phyloP scores from a whole-genome alignment of 2,888 invertebrate species.

The Pseudococcus longispinus region DNA sequence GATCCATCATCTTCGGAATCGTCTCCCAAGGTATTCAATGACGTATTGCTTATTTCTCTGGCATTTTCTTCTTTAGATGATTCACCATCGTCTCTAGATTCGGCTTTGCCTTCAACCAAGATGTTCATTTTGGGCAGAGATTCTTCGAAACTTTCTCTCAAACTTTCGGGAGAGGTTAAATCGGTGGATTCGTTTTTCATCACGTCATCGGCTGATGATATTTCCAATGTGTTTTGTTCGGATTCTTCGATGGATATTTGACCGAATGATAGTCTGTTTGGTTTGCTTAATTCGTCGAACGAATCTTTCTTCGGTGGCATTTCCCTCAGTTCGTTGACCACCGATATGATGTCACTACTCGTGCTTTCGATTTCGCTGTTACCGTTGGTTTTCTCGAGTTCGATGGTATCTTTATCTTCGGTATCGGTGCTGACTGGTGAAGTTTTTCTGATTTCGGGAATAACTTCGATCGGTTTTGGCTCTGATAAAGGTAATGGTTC shows the following conservation, averaged over 20 bases:
- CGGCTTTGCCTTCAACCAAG: slow-evolving; percentile 13
- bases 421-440: not conserved
- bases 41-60: slow-evolving; percentile 54
- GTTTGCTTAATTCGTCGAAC: not conserved
- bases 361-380: slow-evolving; percentile 51
- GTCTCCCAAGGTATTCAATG: slow-evolving; percentile 51
- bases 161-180: slow-evolving; percentile 41
- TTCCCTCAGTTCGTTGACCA: slow-evolving; percentile 31
- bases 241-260: slow-evolving; percentile 53
- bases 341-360: slow-evolving; percentile 46
- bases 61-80: slow-evolving; percentile 35
- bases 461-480: not conserved
- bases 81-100: slow-evolving; percentile 31
- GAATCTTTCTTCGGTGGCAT: not conserved
- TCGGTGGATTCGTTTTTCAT: slow-evolving; percentile 50
- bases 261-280: slow-evolving; percentile 47
- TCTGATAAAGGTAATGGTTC: not conserved
- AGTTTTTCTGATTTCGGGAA: not conserved
- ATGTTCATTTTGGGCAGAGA: slow-evolving; percentile 12
- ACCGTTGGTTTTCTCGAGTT: slow-evolving; percentile 25
- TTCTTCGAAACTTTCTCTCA: slow-evolving; percentile 38
- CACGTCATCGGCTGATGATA: slow-evolving; percentile 52
- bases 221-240: slow-evolving; percentile 48
- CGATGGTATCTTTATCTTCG: not conserved
- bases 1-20: slow-evolving; percentile 53